Evolutionary conservation across 2,113 vertebrate genomes (phyloP).

Genomic region (Syngnathus scovelli): DNA sequence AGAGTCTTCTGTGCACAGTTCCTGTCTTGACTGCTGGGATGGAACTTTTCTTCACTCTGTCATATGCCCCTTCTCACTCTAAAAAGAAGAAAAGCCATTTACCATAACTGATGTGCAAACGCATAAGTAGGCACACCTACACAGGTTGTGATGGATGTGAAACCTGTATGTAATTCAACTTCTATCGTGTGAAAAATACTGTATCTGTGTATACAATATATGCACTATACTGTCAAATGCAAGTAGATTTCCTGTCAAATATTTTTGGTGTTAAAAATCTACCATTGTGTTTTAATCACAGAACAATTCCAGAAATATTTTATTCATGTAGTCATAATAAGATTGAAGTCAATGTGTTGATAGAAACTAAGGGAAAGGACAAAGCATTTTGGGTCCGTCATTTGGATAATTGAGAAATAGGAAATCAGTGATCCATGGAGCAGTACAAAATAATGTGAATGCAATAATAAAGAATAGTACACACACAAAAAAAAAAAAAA

Average conservation of each 20-base stretch:
- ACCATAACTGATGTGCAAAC: slow-evolving; percentile 6
- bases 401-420: too few species aligned
- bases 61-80: not conserved
- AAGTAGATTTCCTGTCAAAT: not conserved
- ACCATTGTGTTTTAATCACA: not conserved
- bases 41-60: slow-evolving; percentile 35
- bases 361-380: too few species aligned
- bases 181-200: not conserved
- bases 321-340: not conserved
- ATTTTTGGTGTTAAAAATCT: too few species aligned
- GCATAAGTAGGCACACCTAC: not conserved
- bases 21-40: slow-evolving; percentile 10
- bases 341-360: too few species aligned
- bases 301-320: not conserved
- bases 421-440: too few species aligned
- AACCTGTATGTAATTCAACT: not conserved
- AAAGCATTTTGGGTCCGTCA: too few species aligned
- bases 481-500: too few species aligned
- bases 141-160: not conserved
- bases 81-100: not conserved
- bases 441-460: too few species aligned
- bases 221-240: not conserved
- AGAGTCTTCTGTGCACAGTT: slow-evolving; percentile 8
- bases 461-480: too few species aligned
- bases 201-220: not conserved